These are phyloP conservation scores for Colostygia pectinataria DNA, from an alignment of 2,888 invertebrate species.

Conservation along the genomic window DNA sequence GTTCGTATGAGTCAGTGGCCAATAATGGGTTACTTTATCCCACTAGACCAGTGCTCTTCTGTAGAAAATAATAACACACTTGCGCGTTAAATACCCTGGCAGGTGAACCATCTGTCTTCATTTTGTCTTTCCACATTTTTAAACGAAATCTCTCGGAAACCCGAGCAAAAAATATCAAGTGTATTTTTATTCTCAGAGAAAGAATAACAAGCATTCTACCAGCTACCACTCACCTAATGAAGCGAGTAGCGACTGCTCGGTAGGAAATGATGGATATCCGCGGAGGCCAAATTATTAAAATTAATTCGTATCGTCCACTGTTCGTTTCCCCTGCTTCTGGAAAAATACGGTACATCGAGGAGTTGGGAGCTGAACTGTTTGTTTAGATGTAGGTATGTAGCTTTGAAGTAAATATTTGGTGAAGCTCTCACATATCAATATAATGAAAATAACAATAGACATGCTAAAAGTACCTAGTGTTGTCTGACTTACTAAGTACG, in stretches of 20 bases:
- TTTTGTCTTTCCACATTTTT: slow-evolving; percentile 17
- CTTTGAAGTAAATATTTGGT: neutral
- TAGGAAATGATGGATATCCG: slow-evolving; percentile 59
- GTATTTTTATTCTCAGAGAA: slow-evolving; percentile 18
- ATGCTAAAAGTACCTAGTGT: too few relatives aligned
- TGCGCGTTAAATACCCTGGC: neutral
- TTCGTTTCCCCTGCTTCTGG: slow-evolving; percentile 31
- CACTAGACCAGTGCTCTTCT: too few relatives aligned
- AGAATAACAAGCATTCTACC: slow-evolving; percentile 24
- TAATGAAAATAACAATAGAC: too few relatives aligned
- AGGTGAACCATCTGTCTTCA: slow-evolving; percentile 25
- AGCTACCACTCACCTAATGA: slow-evolving; percentile 18
- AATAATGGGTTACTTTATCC: too few relatives aligned
- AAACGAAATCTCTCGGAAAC: slow-evolving; percentile 10
- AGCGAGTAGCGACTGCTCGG: slow-evolving; percentile 19
- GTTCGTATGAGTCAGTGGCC: too few relatives aligned
- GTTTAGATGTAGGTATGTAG: neutral
- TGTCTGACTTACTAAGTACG: too few relatives aligned
- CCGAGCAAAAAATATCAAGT: slow-evolving; percentile 12
- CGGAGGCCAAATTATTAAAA: slow-evolving; percentile 67
- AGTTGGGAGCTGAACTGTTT: neutral
- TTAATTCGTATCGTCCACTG: slow-evolving; percentile 48
- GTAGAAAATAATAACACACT: neutral
- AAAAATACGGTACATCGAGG: slow-evolving; percentile 27
- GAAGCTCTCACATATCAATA: too few relatives aligned